Base-by-base conservation (phyloP, 2,888 invertebrate species). In the Diaperis boleti region DNA sequence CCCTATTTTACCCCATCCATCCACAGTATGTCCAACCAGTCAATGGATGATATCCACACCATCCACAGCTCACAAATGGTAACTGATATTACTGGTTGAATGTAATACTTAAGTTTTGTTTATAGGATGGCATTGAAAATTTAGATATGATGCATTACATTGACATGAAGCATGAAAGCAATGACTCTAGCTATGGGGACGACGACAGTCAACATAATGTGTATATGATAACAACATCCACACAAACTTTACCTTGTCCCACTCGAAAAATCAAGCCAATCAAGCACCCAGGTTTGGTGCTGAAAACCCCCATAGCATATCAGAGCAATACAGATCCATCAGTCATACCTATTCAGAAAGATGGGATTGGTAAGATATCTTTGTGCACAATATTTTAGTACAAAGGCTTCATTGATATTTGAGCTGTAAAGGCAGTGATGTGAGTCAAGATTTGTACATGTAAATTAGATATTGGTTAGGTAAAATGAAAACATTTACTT, bases 331-430 rank as follows among this genome's bases (percentile, higher is more conserved):
- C 90, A 57, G 93, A 94, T 83, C 87, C 92, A 64, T 91, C 92
- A 67, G 92, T 94, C 76, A 90, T 95, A 82, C 94, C 95, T 55
- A 90, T 95, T 77, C 89, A 90, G 81, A 92, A 91, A 82, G 93
- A 94, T 81, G 94, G 92, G 82, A 94, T 94, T 85, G 94, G 94
- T 94, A 84, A 87, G 88, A 13, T 17, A 17, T 15, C n/a, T n/a
- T n/a, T n/a, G n/a, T n/a, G n/a, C n/a, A n/a, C n/a, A n/a, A n/a
- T n/a, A n/a, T n/a, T n/a, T n/a, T n/a, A n/a, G n/a, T n/a, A n/a
- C n/a, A n/a, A n/a, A n/a, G n/a, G n/a, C n/a, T n/a, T n/a, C n/a
- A n/a, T n/a, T n/a, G n/a, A n/a, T n/a, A n/a, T n/a, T n/a, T n/a
- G n/a, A n/a, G n/a, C n/a, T n/a, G n/a, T n/a, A n/a, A n/a, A n/a